These are phyloP conservation scores for Brachyalestes nurse DNA, from an alignment of 2,797 vertebrate genomes.

Conservation along the genomic window DNA sequence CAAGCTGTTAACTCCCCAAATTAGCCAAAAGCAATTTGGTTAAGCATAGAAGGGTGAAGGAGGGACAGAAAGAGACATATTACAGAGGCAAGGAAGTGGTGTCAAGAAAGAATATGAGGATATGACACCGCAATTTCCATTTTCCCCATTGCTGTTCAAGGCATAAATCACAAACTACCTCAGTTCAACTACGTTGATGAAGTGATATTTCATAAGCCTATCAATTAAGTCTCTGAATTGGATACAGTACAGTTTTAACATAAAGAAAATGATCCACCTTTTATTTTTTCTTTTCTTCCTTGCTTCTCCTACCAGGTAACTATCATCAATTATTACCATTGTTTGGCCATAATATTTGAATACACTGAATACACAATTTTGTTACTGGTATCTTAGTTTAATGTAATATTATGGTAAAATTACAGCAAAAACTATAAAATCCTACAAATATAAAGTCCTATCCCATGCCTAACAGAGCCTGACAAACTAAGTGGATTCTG, in stretches of 20 bases:
- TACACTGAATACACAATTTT: neutral
- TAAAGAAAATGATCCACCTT: neutral
- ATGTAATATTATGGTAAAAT: too few relatives aligned
- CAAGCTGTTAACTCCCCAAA: neutral
- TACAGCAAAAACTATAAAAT: too few relatives aligned
- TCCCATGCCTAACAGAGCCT: too few relatives aligned
- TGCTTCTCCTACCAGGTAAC: neutral
- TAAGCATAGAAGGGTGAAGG: neutral
- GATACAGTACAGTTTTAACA: too few relatives aligned
- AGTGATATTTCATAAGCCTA: neutral
- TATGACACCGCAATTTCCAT: neutral
- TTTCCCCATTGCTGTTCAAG: too few relatives aligned
- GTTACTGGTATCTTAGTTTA: too few relatives aligned
- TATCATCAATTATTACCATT: neutral
- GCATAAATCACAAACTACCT: neutral
- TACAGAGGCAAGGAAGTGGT: too few relatives aligned
- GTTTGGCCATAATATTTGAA: too few relatives aligned
- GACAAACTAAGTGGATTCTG: too few relatives aligned
- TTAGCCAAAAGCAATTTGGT: slow-evolving; percentile 5
- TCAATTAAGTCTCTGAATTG: slow-evolving; percentile 2
- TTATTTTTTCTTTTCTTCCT: neutral
- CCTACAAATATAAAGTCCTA: too few relatives aligned
- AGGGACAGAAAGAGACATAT: neutral
- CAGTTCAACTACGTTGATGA: neutral
- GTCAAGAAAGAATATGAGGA: too few relatives aligned